phyloP scores from a whole-genome alignment of 2,797 vertebrate genomes.

The Etheostoma perlongum region DNA sequence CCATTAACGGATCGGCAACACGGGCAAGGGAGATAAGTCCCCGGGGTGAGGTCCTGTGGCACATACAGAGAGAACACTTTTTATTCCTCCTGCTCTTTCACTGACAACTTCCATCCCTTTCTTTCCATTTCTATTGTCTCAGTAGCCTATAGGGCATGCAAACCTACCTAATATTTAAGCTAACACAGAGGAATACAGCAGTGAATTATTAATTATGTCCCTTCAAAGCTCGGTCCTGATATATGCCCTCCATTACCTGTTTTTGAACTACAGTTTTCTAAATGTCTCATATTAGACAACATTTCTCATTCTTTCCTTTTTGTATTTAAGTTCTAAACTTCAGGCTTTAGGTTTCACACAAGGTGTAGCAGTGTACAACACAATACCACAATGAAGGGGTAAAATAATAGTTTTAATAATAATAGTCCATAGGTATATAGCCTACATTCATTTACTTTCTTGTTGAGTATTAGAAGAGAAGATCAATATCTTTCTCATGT shows the following conservation, averaged over 20 bases:
- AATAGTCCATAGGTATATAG: background rate
- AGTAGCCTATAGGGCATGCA: constrained; percentile 18
- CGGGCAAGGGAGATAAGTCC: constrained; percentile 74
- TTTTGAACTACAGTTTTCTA: constrained; percentile 22
- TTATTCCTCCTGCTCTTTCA: constrained; percentile 43
- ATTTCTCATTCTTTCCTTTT: background rate
- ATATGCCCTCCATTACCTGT: constrained; percentile 6
- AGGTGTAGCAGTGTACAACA: background rate
- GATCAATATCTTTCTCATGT: background rate
- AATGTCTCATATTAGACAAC: constrained; percentile 14
- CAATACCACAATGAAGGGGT: background rate
- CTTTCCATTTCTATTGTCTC: constrained; percentile 37
- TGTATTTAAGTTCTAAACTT: background rate
- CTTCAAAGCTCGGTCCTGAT: constrained; percentile 24
- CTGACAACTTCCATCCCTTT: constrained; percentile 43
- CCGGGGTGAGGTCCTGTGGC: constrained; percentile 62
- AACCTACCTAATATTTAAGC: constrained; percentile 14
- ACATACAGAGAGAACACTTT: constrained; percentile 59
- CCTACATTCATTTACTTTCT: background rate
- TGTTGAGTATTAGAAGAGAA: background rate
- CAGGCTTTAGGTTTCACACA: constrained; percentile 9
- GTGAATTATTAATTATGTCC: constrained; percentile 11
- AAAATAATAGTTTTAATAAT: background rate
- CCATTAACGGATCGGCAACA: constrained; percentile 76
- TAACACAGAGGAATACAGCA: constrained; percentile 8